Evolutionary conservation across 2,888 invertebrate genomes (phyloP), one percentile per base, ranked within the genome.

Genomic region (Diadromus collaris): DNA sequence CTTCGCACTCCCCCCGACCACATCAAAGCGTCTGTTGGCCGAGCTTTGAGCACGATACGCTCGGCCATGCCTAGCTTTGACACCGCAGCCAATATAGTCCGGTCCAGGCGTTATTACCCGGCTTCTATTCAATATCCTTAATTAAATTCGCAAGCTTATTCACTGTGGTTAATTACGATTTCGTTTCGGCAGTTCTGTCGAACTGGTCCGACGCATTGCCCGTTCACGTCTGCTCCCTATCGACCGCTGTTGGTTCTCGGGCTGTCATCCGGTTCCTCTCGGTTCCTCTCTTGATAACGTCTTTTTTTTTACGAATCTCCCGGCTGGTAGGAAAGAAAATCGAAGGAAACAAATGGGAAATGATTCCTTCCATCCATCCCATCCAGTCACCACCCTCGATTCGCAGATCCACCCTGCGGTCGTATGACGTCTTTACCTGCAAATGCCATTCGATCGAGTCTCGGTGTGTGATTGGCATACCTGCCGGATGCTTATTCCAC

Each of bases 61-160:
- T 72, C 85, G 86, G 84, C 85, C 84, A 83, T 87, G 86, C 87
- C 89, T 88, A 88, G 89, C 90, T 90, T 89, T 89, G 89, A 89
- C 89, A 90, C 89, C 88, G 86, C 89, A 89, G 86, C 89, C 90
- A 89, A 90, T 90, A 90, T 88, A 88, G 89, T 88, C 87, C 87
- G 79, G 84, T 85, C 87, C 27, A n/a, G 54, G 29, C 54, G 88
- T 89, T 89, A 89, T 89, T 88, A 88, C 88, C 87, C 85, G 82
- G 87, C 87, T 88, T 87, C 89, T 87, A 90, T 90, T 90, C 90
- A 89, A 90, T 90, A 90, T 90, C 89, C 89, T 89, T 90, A 89
- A 90, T 90, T 90, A 90, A 90, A 90, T 90, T 90, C 89, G 88
- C 88, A 88, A 89, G 89, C 90, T 90, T 90, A 90, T 90, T 90